Evolutionary conservation across 2,888 invertebrate genomes (phyloP).

Genomic region (Drosophila koepferae): DNA sequence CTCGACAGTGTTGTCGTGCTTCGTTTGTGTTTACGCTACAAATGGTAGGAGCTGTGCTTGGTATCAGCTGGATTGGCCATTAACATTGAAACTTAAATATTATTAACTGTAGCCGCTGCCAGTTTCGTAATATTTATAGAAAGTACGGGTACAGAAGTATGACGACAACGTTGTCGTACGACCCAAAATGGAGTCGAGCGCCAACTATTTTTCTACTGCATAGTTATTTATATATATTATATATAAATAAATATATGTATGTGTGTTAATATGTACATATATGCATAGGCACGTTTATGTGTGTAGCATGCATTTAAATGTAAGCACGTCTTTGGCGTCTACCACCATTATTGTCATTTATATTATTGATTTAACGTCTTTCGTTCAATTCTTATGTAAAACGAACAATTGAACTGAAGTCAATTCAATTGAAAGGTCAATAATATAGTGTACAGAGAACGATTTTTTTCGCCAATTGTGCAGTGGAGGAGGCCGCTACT

Average conservation of each 20-base stretch:
- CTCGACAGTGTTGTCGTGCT: constrained; percentile 63
- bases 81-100: not conserved
- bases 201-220: not conserved
- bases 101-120: constrained; percentile 1
- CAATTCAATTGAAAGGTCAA: constrained; percentile 63
- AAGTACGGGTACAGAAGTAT: not conserved
- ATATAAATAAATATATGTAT: not conserved
- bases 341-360: not conserved
- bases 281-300: no score
- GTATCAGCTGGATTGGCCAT: constrained; percentile 37
- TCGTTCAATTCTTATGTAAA: constrained; percentile 27
- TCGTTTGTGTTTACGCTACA: constrained; percentile 20
- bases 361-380: constrained; percentile 44
- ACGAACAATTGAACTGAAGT: constrained; percentile 7
- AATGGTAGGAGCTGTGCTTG: constrained; percentile 24
- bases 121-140: constrained; percentile 8
- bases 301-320: not conserved
- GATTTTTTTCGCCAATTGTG: constrained; percentile 63
- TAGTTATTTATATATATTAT: not conserved
- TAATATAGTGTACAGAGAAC: constrained; percentile 27
- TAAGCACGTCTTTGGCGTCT: not conserved
- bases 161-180: not conserved
- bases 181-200: not conserved
- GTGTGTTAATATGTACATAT: not conserved
- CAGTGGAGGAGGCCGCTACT: constrained; percentile 4